Evolutionary conservation across 2,797 vertebrate species (phyloP), one percentile per base, ranked within the genome.

Genomic region (Mycteria americana): DNA sequence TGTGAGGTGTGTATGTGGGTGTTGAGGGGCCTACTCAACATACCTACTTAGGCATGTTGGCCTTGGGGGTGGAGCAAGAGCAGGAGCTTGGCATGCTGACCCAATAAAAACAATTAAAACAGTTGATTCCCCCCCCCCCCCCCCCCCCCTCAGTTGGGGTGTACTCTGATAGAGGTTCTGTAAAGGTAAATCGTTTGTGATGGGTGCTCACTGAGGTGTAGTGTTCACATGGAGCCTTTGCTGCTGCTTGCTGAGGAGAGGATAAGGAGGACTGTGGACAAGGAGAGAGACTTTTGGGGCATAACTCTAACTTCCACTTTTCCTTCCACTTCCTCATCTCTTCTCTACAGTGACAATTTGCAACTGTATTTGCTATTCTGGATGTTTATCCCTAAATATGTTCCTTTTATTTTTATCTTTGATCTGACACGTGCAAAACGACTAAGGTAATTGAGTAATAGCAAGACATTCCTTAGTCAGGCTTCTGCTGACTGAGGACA

Each of bases 351-450:
- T 64, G 13, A 81, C 81, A 75, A 62, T 18, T 56, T 65, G 18
- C n/a, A 85, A 24, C 10, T 43, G 7, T 48, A 7, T 72, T 95
- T 1, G 2, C 17, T 45, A 11, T 84, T 84, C 50, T 50, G 57
- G 24, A 43, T 72, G 28, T 41, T 84, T 64, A 27, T 81, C 72
- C 28, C 85, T 50, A 33, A 75, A 16, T 33, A 30, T 1, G 0
- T 43, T 89, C 21, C 5, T 64, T 78, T 78, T 33, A 10, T 43
- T 83, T 82, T 76, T 82, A 33, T 24, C 9, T 84, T 75, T 57
- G 17, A n/a, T 67, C 37, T 39, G n/a, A 41, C 18, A 7, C 4
- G 2, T 3, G 2, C 23, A 59, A 62, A 83, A 25, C 3, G 0
- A 22, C 18, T n/a, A 35, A 56, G 19, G 18, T 67, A 67, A 59